Evolutionary conservation across 2,888 invertebrate species (phyloP).

Genomic region (Hypena proboscidalis): DNA sequence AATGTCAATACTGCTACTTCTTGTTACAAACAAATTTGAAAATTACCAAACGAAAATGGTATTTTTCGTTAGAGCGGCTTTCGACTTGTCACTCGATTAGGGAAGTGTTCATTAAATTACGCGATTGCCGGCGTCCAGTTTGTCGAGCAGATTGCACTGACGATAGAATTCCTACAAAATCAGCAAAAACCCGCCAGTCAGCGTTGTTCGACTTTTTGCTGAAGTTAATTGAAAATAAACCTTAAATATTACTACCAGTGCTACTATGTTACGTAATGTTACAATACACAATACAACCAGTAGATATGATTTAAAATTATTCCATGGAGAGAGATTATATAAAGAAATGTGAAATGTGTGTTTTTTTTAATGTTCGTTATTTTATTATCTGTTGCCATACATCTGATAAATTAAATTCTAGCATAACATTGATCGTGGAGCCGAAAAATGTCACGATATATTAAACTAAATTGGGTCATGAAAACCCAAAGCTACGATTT

Average conservation of each 20-base stretch:
- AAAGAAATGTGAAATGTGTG: no score
- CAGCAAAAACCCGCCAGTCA: constrained; percentile 51
- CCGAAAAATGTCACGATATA: no score
- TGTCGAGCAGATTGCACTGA: constrained; percentile 71
- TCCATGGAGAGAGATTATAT: no score
- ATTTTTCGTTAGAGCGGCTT: constrained; percentile 62
- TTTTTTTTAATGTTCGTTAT: no score
- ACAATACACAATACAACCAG: no score
- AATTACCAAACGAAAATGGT: constrained; percentile 55
- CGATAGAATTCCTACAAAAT: constrained; percentile 58
- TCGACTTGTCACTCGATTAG: constrained; percentile 73
- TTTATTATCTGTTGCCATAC: no score
- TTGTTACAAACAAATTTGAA: constrained; percentile 32
- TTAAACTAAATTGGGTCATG: constrained; percentile 5
- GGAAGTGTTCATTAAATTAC: constrained; percentile 80
- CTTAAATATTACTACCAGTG: constrained; percentile 37
- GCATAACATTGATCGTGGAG: no score
- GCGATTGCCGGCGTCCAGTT: constrained; percentile 73
- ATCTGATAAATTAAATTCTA: no score
- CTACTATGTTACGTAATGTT: no score
- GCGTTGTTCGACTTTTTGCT: constrained; percentile 38
- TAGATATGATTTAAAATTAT: no score
- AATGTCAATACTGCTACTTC: constrained; percentile 28
- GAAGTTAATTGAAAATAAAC: constrained; percentile 58
- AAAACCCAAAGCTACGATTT: constrained; percentile 16